phyloP scores from a whole-genome alignment of 2,113 vertebrate genomes.

The Eublepharis macularius region DNA sequence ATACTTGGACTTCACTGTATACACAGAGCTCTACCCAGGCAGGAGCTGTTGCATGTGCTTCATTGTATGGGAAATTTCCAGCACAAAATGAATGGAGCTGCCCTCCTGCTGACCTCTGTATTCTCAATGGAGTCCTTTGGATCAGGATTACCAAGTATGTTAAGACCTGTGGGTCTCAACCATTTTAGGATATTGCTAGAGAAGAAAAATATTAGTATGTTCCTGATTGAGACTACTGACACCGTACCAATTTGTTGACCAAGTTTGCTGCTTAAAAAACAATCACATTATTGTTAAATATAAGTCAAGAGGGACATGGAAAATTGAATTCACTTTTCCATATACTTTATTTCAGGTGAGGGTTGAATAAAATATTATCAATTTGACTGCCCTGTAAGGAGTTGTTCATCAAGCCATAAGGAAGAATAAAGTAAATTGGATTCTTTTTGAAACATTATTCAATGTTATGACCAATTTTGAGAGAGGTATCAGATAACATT shows the following conservation, averaged over 20 bases:
- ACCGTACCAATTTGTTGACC: constrained; percentile 39
- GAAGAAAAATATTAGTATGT: constrained; percentile 34
- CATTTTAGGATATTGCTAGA: constrained; percentile 53
- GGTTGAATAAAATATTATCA: constrained; percentile 24
- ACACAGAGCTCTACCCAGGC: background rate
- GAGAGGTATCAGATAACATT: constrained; percentile 74
- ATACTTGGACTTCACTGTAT: background rate
- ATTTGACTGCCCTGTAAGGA: constrained; percentile 40
- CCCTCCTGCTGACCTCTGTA: background rate
- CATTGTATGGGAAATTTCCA: background rate
- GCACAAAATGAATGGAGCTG: background rate
- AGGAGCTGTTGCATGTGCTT: background rate
- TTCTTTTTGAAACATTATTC: constrained; percentile 57
- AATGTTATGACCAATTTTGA: constrained; percentile 52
- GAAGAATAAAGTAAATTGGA: constrained; percentile 62
- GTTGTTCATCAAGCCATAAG: constrained; percentile 76
- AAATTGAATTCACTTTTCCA: constrained; percentile 28
- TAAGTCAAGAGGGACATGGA: constrained; percentile 49
- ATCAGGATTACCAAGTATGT: background rate
- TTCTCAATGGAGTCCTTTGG: background rate
- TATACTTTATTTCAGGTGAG: constrained; percentile 40
- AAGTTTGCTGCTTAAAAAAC: constrained; percentile 41
- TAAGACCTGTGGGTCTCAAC: background rate
- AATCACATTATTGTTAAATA: constrained; percentile 50
- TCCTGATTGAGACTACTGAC: constrained; percentile 46